phyloP scores from a whole-genome alignment of 2,113 vertebrate genomes.

The Pluvialis apricaria region DNA sequence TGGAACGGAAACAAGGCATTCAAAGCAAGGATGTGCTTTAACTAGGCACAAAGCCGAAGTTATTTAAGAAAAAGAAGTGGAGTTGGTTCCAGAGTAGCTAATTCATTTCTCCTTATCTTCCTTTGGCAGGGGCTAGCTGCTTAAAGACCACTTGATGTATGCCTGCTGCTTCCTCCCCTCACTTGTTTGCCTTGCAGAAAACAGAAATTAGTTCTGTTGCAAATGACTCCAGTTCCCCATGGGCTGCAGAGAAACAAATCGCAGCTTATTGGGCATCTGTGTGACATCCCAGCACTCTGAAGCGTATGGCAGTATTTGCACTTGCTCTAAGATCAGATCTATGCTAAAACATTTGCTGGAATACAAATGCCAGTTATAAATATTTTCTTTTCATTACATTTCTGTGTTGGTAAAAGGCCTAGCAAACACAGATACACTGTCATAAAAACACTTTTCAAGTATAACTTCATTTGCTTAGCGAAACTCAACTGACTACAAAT shows the following conservation, averaged over 20 bases:
- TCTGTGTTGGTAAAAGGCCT: background rate
- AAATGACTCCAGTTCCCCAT: background rate
- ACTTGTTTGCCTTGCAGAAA: background rate
- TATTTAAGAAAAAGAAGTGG: conserved; percentile 16
- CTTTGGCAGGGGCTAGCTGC: conserved; percentile 36
- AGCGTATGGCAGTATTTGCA: background rate
- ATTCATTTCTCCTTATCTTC: conserved; percentile 64
- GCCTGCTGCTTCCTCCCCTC: conserved; percentile 26
- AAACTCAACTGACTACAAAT: background rate
- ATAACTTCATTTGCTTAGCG: background rate
- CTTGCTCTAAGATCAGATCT: background rate
- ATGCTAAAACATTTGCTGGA: background rate
- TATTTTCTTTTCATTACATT: background rate
- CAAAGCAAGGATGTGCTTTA: conserved; percentile 24
- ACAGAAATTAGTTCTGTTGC: background rate
- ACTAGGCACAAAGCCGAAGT: conserved; percentile 17
- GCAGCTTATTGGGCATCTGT: background rate
- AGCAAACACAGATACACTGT: background rate
- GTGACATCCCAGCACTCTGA: background rate
- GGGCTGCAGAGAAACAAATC: background rate
- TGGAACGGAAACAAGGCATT: conserved; percentile 25
- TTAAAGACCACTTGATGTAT: conserved; percentile 21
- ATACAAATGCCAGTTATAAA: background rate
- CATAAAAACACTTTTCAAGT: background rate
- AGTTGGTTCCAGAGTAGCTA: conserved; percentile 46